Evolutionary conservation across 2,113 vertebrate genomes (phyloP), one percentile per base, ranked within the genome.

Genomic region (Rutilus rutilus): DNA sequence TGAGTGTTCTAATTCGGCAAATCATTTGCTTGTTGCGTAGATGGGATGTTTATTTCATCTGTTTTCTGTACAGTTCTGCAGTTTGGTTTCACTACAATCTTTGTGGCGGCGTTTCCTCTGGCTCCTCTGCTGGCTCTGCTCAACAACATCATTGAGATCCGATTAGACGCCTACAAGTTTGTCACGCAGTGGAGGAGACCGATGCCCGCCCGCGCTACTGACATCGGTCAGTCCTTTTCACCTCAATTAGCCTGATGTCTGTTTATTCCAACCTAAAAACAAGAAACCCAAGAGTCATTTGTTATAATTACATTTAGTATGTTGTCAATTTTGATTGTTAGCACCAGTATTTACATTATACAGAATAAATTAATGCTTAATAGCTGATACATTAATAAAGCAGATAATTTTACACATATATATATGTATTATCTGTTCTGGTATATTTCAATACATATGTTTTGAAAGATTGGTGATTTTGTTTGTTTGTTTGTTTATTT

Each of bases 81-180:
- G 92, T 99, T 99, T 93, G 98, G 98, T 87, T 99, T 99, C 85
- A 99, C 97, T 86, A 99, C 98, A 85, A 99, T 99, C 92, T 99
- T 99, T 15, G 98, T 99, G 54, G 98, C 98, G 0, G 98, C 98
- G 4, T 99, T 99, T 89, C 98, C 98, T 0, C 91, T 99, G 94
- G 98, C 98, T 27, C 98, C 98, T 52, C 97, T 99, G 17, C 94
- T 99, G 82, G 98, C 98, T 12, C 89, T 99, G 87, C 96, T 99
- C 36, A 99, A 99, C 93, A 99, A 99, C 85, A 98, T 99, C 91
- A 99, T 99, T 60, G 98, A 99, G 90, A 99, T 99, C 82, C 96
- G 98, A 33, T 94, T 99, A 23, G 98, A 99, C n/a, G 98, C 98
- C 0, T 99, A 99, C 93, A 99, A 99, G 92, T 99, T 99, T 91